These are phyloP conservation scores for Apodemia mormo DNA, from an alignment of 2,888 invertebrate species.

Conservation along the genomic window DNA sequence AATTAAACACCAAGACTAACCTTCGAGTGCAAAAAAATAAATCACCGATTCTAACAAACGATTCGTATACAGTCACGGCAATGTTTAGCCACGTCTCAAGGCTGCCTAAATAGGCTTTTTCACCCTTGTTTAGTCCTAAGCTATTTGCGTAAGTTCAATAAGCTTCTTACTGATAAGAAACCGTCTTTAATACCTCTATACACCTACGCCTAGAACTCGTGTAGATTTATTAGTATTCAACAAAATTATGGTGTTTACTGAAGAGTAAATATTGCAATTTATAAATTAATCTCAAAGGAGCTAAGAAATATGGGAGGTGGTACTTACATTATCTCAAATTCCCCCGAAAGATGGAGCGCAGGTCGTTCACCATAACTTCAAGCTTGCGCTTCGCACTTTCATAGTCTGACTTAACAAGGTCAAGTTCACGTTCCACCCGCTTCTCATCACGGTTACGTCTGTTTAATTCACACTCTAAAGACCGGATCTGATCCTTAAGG, in stretches of 20 bases:
- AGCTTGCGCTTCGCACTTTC: constrained; percentile 18
- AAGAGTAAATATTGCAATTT: constrained; percentile 10
- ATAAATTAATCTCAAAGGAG: constrained; percentile 13
- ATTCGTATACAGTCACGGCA: background rate
- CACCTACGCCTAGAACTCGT: constrained; percentile 15
- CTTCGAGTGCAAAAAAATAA: background rate
- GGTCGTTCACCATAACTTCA: constrained; percentile 19
- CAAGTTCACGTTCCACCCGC: no score
- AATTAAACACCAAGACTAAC: background rate
- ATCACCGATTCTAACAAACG: constrained; percentile 13
- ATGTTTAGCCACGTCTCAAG: constrained; percentile 5
- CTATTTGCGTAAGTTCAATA: constrained; percentile 16
- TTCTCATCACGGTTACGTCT: background rate
- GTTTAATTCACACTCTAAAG: constrained; percentile 11
- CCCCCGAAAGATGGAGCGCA: constrained; percentile 12
- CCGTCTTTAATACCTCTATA: constrained; percentile 6
- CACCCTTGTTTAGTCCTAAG: constrained; percentile 14
- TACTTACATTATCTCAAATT: constrained; percentile 19
- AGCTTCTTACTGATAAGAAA: background rate
- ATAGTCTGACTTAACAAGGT: no score
- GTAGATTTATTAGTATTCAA: constrained; percentile 9
- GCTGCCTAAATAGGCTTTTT: constrained; percentile 1
- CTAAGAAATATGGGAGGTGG: constrained; percentile 19
- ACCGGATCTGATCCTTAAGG: constrained; percentile 10
- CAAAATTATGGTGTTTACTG: background rate